Evolutionary conservation across 2,888 invertebrate species (phyloP), one percentile per base, ranked within the genome.

Genomic region (Ochropacha duplaris): DNA sequence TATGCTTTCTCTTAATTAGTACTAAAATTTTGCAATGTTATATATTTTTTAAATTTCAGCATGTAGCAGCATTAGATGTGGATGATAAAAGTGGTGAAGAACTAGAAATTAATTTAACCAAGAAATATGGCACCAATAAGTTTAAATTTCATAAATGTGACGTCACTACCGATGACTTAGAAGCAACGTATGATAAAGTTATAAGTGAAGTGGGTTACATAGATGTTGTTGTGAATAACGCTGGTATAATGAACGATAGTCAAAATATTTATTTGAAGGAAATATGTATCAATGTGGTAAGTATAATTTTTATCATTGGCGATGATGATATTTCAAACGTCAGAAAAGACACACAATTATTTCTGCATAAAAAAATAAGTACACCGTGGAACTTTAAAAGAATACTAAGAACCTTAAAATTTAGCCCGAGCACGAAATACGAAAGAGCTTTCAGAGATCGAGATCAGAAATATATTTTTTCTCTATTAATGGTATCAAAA

Each of bases 261-360:
- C 81, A 77, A 4, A 72, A 78, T 39, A 65, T 69, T 1, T 88
- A 82, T 64, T 66, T 84, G 55, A 88, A 86, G 58, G 72, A 83
- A 59, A 86, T 90, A 26, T 81, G 83, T 39, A 68, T 91, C 12
- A 91, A 91, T 74, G 75, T 89, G 66, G 90, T 90, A 65, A 80
- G 85, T 82, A 14, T 19, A 24, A 12, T n/a, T n/a, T 1, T 50
- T 49, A 14, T 49, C 2, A 49, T 2, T 49, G 8, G 8, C n/a
- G 28, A 28, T 28, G 8, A 8, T 28, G 28, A 26, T 26, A 26
- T 26, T 5, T 5, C 26, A 26, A 26, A 26, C 26, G 26, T 26
- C 16, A 31, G 4, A 31, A 9, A 31, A n/a, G n/a, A n/a, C n/a
- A n/a, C n/a, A n/a, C n/a, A n/a, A n/a, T n/a, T n/a, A n/a, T n/a